Evolutionary conservation across 2,888 invertebrate species (phyloP), one percentile per base, ranked within the genome.

Genomic region (Lepidochitona cinerea): DNA sequence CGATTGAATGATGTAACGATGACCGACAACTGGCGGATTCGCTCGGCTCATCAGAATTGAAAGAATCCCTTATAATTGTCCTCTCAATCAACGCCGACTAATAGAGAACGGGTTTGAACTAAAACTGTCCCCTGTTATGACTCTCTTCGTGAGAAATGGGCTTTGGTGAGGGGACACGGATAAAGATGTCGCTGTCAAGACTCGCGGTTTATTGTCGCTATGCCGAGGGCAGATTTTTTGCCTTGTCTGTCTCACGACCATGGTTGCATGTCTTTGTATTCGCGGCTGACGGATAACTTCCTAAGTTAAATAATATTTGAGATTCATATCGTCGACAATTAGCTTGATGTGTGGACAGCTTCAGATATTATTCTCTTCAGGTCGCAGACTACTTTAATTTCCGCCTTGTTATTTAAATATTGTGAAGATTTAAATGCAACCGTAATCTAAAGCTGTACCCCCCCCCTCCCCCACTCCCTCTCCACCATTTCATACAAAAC

Each of bases 71-170:
- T 29, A 26, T 59, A 59, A 59, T 59, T 59, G 23, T 59, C 59
- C 59, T 59, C 59, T 59, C 59, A 59, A 59, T 59, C 59, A 59
- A 59, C 26, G 26, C 23, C 26, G 59, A 32, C 59, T 59, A 59
- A 59, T 59, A 59, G 29, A 59, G 29, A 29, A 29, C 14, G 29
- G 59, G 23, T 32, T 29, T 18, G 59, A 4, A 59, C 18, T 18
- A 29, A 2, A 4, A 26, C 14, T 59, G 59, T 59, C 59, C 14
- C 14, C 32, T 59, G 26, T 14, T 32, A 23, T 1, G 26, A 26
- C 26, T 14, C 12, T 23, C 4, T 4, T 14, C 59, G 32, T 29
- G 32, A 14, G 26, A 4, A 7, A 18, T 3, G 7, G 32, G 59
- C 4, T 29, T 23, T 23, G 32, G 59, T 1, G 26, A 59, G 59